These are phyloP conservation scores for Lycocorax pyrrhopterus DNA, from an alignment of 2,113 vertebrate species.

Conservation along the genomic window DNA sequence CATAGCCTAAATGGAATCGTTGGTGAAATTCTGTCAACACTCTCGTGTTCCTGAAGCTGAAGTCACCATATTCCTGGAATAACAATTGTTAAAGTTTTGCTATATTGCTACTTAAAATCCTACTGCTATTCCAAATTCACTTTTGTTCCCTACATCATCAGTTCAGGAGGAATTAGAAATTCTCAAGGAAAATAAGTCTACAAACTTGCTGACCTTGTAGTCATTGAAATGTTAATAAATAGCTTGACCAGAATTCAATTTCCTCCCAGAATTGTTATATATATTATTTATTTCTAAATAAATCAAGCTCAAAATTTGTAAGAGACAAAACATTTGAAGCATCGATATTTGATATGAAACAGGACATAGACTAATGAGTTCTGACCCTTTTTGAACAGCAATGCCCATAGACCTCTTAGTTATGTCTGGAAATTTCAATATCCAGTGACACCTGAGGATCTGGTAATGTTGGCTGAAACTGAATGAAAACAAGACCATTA, in stretches of 20 bases:
- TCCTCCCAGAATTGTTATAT: background rate
- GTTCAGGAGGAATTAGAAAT: background rate
- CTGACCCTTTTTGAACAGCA: background rate
- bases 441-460: background rate
- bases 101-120: background rate
- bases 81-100: background rate
- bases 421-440: background rate
- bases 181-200: background rate
- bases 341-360: background rate
- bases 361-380: background rate
- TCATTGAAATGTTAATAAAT: background rate
- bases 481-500: background rate
- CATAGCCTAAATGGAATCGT: rapidly evolving
- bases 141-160: background rate
- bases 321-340: background rate
- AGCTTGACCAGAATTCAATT: background rate
- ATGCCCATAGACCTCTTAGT: background rate
- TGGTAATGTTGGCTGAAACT: background rate
- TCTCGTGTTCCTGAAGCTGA: background rate
- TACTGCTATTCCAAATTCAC: background rate
- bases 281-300: background rate
- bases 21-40: background rate
- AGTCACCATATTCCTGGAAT: background rate
- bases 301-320: background rate
- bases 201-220: background rate